A percentile compares a stretch with the other conserved stretches of the same genome.
Conservation (phyloP, 1,140 invertebrate species). For the Diuraphis noxia region DNA sequence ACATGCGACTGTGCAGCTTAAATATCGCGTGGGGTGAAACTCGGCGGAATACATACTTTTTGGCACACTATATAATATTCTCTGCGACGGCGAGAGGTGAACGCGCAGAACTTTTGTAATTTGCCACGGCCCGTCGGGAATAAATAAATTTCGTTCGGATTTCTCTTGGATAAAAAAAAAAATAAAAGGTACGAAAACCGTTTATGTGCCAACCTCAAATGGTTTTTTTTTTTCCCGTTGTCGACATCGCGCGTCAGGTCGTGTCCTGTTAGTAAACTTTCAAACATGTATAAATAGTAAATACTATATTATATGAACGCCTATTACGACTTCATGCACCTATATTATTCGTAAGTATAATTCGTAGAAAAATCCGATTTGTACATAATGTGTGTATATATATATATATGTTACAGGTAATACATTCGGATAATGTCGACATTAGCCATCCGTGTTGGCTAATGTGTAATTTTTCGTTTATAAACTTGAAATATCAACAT, state of each 20-base stretch:
- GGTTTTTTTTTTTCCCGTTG: neutral
- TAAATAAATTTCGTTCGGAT: neutral
- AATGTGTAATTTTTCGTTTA: too few relatives aligned
- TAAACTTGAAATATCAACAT: too few relatives aligned
- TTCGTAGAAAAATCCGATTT: too few relatives aligned
- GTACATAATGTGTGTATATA: too few relatives aligned
- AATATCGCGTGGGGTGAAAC: conserved; percentile 19
- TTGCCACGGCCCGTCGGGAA: too few relatives aligned
- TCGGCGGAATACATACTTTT: neutral
- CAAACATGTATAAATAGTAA: neutral
- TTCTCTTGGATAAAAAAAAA: neutral
- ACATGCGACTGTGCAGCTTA: conserved; percentile 40
- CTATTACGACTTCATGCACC: too few relatives aligned
- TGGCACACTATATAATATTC: conserved; percentile 9
- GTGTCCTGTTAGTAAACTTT: neutral
- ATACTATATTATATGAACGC: too few relatives aligned
- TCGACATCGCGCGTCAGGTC: neutral
- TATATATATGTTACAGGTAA: too few relatives aligned
- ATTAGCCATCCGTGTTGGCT: too few relatives aligned
- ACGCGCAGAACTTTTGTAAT: neutral
- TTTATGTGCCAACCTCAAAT: neutral
- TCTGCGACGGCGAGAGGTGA: neutral
- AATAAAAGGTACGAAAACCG: neutral
- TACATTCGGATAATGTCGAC: too few relatives aligned
- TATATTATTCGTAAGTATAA: too few relatives aligned